Evolutionary conservation across 2,113 vertebrate species (phyloP), one percentile per base, ranked within the genome.

Genomic region (Poicephalus gulielmi): DNA sequence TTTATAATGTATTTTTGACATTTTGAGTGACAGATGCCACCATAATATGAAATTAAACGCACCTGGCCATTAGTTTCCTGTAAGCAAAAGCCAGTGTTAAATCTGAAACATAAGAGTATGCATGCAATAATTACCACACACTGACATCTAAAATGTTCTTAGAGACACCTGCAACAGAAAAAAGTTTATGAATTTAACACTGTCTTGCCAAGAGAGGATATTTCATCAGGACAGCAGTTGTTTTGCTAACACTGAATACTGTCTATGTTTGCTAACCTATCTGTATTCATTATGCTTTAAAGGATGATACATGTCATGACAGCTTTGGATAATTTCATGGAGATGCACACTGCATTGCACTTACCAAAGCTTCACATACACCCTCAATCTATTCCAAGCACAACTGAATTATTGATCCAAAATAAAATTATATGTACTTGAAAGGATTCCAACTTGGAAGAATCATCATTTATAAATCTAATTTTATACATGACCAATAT

Each of bases 241-340:
- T 66, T 83, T 46, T 57, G 30, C 70, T 73, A 75, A 44, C 0
- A 2, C 23, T 92, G 76, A 91, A 74, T 73, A 53, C 28, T 86
- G 37, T 33, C 68, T 41, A 10, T 60, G 63, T 82, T 88, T 93
- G 55, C 71, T 28, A 73, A 69, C 18, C 39, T 52, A 62, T 79
- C 86, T 77, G 63, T 71, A 97, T 96, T 97, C 96, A 97, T 98
- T 97, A 96, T 85, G 94, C 91, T 97, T 97, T 95, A 98, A 97
- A 98, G 94, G 92, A 98, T 98, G 97, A 98, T 97, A 94, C 94
- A 96, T 97, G 94, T 96, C 96, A 96, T 91, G 94, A 97, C 80
- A 97, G 93, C 92, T 96, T 94, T 59, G 96, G 94, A 96, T 98
- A 94, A 98, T 97, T 98, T 98, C 96, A 97, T 97, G 83, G 95